These are phyloP conservation scores for Chaenogobius annularis DNA, from an alignment of 2,113 vertebrate species.

Conservation along the genomic window DNA sequence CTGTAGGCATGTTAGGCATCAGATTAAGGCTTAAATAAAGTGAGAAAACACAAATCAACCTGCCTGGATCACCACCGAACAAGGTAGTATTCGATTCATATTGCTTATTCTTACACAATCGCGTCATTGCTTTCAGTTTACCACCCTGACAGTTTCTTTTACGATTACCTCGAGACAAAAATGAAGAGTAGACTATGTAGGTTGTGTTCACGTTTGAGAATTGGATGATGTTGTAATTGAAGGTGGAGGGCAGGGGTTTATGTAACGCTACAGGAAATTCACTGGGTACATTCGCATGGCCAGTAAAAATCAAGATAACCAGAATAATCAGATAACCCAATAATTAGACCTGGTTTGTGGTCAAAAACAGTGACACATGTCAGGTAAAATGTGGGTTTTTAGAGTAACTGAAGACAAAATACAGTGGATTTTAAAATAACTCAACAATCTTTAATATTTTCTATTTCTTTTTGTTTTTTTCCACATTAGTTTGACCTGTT, in stretches of 20 bases:
- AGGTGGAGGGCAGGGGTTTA: background rate
- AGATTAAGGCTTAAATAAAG: conserved; percentile 47
- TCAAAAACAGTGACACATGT: too few species aligned
- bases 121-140: background rate
- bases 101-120: conserved; percentile 48
- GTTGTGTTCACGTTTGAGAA: background rate
- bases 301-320: too few species aligned
- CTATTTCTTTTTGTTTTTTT: too few species aligned
- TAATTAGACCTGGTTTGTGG: too few species aligned
- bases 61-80: conserved; percentile 19
- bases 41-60: conserved; percentile 15
- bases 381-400: too few species aligned
- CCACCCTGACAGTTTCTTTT: conserved; percentile 4
- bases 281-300: too few species aligned
- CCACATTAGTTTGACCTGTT: too few species aligned
- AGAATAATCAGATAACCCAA: too few species aligned
- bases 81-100: conserved; percentile 41
- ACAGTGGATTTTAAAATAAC: too few species aligned
- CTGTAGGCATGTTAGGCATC: conserved; percentile 14
- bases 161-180: background rate
- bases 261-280: too few species aligned
- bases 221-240: background rate
- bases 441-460: too few species aligned
- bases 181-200: background rate
- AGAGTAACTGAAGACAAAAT: too few species aligned